These are phyloP conservation scores for Gambusia affinis DNA, from an alignment of 2,113 vertebrate genomes.

Conservation along the genomic window DNA sequence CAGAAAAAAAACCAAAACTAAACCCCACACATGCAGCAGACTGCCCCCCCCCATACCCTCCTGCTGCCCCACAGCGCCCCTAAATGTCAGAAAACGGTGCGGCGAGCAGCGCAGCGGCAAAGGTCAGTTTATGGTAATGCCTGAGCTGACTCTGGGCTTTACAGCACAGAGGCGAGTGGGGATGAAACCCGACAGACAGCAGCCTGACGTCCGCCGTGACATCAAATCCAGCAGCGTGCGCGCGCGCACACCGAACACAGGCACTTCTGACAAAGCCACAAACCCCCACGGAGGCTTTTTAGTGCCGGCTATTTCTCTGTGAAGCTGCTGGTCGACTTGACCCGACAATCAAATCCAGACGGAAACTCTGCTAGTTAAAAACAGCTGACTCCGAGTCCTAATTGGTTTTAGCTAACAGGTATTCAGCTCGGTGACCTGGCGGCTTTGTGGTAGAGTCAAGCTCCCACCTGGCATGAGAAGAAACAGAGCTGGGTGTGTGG, in stretches of 20 bases:
- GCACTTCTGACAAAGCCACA: conserved; percentile 38
- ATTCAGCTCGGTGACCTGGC: conserved; percentile 29
- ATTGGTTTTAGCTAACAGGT: conserved; percentile 31
- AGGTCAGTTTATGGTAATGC: conserved; percentile 81
- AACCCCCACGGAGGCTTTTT: conserved; percentile 27
- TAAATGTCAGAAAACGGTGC: conserved; percentile 78
- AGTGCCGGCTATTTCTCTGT: conserved; percentile 44
- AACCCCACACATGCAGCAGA: conserved; percentile 38
- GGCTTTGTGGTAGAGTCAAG: conserved; percentile 45
- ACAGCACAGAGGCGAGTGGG: conserved; percentile 50
- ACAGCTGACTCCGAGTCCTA: conserved; percentile 11
- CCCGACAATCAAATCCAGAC: conserved; percentile 41
- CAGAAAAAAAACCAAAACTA: conserved; percentile 17
- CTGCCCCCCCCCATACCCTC: conserved; percentile 32
- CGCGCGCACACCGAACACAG: too few relatives aligned
- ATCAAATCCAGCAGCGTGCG: conserved; percentile 63
- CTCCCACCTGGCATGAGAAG: conserved; percentile 48
- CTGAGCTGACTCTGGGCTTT: conserved; percentile 68
- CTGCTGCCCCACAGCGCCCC: conserved; percentile 54
- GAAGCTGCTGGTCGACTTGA: conserved; percentile 27
- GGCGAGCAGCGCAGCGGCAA: conserved; percentile 71
- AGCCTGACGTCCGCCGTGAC: conserved; percentile 53
- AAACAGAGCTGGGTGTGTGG: conserved; percentile 44
- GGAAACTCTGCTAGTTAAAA: conserved; percentile 23
- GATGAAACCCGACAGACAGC: conserved; percentile 64